These are phyloP conservation scores for Hycleus cichorii DNA, from an alignment of 1,140 invertebrate genomes.

Conservation along the genomic window DNA sequence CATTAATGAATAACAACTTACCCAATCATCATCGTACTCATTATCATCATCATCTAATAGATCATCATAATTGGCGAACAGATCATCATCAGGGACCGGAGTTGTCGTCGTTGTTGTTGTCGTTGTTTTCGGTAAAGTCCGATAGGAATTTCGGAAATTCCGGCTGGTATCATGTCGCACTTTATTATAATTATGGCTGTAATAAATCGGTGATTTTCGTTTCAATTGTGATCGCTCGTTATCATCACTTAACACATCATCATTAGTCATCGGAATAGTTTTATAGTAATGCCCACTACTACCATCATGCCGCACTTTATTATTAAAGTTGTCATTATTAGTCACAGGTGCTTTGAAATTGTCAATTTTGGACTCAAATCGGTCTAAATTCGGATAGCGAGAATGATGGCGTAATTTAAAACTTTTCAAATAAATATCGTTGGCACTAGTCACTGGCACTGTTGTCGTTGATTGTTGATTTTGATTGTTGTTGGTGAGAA, in stretches of 20 bases:
- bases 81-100: background rate
- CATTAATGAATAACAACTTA: conserved; percentile 6
- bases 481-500: background rate
- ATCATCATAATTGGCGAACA: conserved; percentile 3
- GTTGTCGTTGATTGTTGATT: background rate
- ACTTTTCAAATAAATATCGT: conserved; percentile 8
- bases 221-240: no score
- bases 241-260: no score
- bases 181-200: no score
- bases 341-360: background rate
- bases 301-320: conserved; percentile 1
- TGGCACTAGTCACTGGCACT: conserved; percentile 10
- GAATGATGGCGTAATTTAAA: conserved; percentile 7
- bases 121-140: background rate
- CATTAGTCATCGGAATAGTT: no score
- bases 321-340: background rate
- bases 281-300: no score
- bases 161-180: no score
- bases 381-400: conserved; percentile 8
- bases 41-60: conserved; percentile 1
- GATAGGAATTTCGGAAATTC: no score
- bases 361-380: conserved; percentile 1
- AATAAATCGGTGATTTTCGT: no score
- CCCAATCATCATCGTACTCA: conserved; percentile 3
- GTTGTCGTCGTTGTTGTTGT: background rate